A percentile compares a stretch with the other conserved stretches of the same genome.
phyloP scores from a whole-genome alignment of 2,888 invertebrate species.

The Peribatodes rhomboidaria region DNA sequence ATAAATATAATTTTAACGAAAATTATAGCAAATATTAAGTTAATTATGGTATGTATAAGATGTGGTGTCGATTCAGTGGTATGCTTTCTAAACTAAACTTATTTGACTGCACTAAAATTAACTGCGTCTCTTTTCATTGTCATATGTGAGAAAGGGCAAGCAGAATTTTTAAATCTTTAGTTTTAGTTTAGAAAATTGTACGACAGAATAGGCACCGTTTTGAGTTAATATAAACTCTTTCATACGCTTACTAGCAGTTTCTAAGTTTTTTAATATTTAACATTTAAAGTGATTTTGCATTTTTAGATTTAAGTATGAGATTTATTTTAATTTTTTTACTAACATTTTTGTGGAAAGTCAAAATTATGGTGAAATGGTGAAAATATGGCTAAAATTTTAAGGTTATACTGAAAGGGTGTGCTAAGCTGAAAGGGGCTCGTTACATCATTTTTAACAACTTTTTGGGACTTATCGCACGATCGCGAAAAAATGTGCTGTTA shows the following conservation, averaged over 20 bases:
- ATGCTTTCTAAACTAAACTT: too few relatives aligned
- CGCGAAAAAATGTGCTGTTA: too few relatives aligned
- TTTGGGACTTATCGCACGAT: too few relatives aligned
- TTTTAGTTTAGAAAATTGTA: not conserved
- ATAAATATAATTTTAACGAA: too few relatives aligned
- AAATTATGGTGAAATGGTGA: slow-evolving; percentile 17
- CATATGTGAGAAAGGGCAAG: too few relatives aligned
- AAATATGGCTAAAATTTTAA: not conserved
- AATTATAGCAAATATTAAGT: not conserved
- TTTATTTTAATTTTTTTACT: slow-evolving; percentile 31
- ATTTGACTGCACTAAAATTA: too few relatives aligned
- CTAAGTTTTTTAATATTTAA: slow-evolving; percentile 36
- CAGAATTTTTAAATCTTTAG: too few relatives aligned
- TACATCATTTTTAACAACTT: too few relatives aligned
- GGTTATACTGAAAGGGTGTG: not conserved
- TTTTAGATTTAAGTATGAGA: slow-evolving; percentile 41
- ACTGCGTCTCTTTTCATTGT: too few relatives aligned
- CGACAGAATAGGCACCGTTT: not conserved
- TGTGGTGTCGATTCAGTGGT: not conserved
- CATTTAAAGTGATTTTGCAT: slow-evolving; percentile 36
- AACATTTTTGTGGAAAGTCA: slow-evolving; percentile 13
- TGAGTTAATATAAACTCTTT: slow-evolving; percentile 17
- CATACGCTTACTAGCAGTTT: slow-evolving; percentile 44
- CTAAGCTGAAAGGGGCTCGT: not conserved
- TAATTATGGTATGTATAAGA: not conserved